Conservation (phyloP, 2,888 invertebrate species). For the Eilema caniola region DNA sequence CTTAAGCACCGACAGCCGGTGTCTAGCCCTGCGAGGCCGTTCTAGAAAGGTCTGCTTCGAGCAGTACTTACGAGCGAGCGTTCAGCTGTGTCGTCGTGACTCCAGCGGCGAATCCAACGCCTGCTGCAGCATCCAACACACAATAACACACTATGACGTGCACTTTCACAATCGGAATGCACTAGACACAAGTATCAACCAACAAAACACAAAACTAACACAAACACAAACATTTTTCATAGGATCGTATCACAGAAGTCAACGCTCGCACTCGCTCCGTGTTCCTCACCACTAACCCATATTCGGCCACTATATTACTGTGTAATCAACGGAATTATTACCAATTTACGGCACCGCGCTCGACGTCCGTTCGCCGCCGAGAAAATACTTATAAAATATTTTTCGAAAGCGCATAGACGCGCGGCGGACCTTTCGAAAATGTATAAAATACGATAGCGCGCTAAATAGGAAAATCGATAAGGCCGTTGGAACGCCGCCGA, state of each 20-base stretch:
- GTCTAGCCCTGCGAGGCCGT: slow-evolving; percentile 44
- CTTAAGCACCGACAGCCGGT: slow-evolving; percentile 21
- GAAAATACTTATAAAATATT: slow-evolving; percentile 82
- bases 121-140: slow-evolving; percentile 71
- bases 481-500: slow-evolving; percentile 76
- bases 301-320: slow-evolving; percentile 81
- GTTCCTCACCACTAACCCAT: slow-evolving; percentile 83
- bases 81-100: slow-evolving; percentile 42
- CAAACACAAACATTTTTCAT: slow-evolving; percentile 66
- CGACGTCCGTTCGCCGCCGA: slow-evolving; percentile 80
- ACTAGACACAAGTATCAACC: slow-evolving; percentile 66
- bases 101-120: slow-evolving; percentile 44
- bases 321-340: slow-evolving; percentile 85
- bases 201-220: slow-evolving; percentile 74
- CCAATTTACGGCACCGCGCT: slow-evolving; percentile 82
- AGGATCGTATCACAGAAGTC: slow-evolving; percentile 67
- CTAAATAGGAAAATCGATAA: slow-evolving; percentile 86
- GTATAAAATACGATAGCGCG: slow-evolving; percentile 82
- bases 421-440: slow-evolving; percentile 83
- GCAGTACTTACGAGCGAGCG: slow-evolving; percentile 57
- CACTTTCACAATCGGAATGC: slow-evolving; percentile 79
- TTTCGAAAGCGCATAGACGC: slow-evolving; percentile 85
- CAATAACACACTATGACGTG: slow-evolving; percentile 74
- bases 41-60: slow-evolving; percentile 51
- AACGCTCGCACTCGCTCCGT: slow-evolving; percentile 68